Evolutionary conservation across 1,140 invertebrate species (phyloP).

Genomic region (Tetramorium alpestre): DNA sequence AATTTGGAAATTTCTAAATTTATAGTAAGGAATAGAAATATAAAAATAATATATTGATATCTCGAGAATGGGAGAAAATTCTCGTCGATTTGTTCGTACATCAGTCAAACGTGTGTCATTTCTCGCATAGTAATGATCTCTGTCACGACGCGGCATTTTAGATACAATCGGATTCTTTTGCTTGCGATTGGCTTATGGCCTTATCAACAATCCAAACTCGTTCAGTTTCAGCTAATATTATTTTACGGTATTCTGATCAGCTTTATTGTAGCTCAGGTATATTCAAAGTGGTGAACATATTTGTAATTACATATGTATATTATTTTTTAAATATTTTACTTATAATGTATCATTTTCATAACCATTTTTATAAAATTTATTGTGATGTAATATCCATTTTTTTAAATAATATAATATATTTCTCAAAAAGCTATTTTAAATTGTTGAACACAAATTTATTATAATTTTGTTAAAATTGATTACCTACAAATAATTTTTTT

Average conservation of each 20-base stretch:
- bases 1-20: background rate
- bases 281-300: background rate
- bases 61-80: background rate
- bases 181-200: background rate
- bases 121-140: background rate
- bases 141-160: background rate
- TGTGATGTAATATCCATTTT: too few species aligned
- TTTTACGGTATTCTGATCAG: background rate
- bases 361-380: too few species aligned
- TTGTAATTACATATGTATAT: too few species aligned
- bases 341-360: too few species aligned
- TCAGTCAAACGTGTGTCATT: background rate
- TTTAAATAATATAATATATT: too few species aligned
- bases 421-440: too few species aligned
- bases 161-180: background rate
- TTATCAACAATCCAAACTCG: background rate
- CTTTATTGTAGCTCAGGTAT: background rate
- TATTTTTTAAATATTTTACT: background rate
- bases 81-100: background rate
- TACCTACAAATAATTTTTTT: too few species aligned
- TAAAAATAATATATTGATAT: background rate
- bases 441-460: background rate
- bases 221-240: background rate
- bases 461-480: background rate
- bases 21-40: background rate